Evolutionary conservation across 1,140 invertebrate species (phyloP).

Genomic region (Anastatus disparis): DNA sequence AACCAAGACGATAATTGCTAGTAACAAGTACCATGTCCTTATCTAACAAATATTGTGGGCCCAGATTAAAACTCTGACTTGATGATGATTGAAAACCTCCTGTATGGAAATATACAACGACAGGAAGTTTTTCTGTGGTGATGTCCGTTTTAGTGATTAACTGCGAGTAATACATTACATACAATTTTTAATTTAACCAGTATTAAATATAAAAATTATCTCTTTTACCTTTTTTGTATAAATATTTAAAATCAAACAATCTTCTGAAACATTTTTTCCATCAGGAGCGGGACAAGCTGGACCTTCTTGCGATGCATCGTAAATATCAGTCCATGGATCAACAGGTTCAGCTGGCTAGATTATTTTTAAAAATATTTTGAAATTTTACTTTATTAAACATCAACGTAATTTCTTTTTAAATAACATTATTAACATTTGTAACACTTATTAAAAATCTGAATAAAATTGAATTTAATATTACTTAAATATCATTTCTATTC

Average conservation of each 20-base stretch:
- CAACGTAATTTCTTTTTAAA: too few relatives aligned
- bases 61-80: slow-evolving; percentile 65
- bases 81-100: too few relatives aligned
- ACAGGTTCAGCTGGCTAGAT: slow-evolving; percentile 51
- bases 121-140: slow-evolving; percentile 46
- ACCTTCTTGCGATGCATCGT: slow-evolving; percentile 60
- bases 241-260: slow-evolving; percentile 77
- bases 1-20: slow-evolving; percentile 77
- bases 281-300: slow-evolving; percentile 57
- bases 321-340: slow-evolving; percentile 65
- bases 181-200: too few relatives aligned
- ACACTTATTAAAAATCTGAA: too few relatives aligned
- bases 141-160: not conserved
- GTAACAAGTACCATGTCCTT: slow-evolving; percentile 75
- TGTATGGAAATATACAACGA: slow-evolving; percentile 68
- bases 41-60: slow-evolving; percentile 73
- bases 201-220: not conserved
- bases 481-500: too few relatives aligned
- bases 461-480: too few relatives aligned
- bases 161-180: too few relatives aligned
- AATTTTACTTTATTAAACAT: too few relatives aligned
- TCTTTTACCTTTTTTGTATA: slow-evolving; percentile 67
- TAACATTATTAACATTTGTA: too few relatives aligned
- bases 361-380: too few relatives aligned
- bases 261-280: slow-evolving; percentile 68